These are phyloP conservation scores for Ryuthela nishihirai DNA, from an alignment of 2,888 invertebrate species.

Conservation along the genomic window DNA sequence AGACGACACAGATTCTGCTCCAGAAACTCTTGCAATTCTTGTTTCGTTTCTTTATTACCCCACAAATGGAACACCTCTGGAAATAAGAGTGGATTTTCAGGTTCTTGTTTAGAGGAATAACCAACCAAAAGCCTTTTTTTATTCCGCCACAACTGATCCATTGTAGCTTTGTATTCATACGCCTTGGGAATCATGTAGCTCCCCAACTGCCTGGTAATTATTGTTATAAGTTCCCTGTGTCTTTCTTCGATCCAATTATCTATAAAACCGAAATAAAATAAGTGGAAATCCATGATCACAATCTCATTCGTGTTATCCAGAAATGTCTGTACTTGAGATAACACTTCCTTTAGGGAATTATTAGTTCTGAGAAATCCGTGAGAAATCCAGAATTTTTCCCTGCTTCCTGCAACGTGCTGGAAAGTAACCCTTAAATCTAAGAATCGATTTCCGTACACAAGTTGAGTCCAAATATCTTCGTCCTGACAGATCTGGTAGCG, in stretches of 20 bases:
- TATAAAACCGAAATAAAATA: slow-evolving; percentile 59
- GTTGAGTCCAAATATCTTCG: slow-evolving; percentile 73
- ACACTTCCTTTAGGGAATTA: slow-evolving; percentile 42
- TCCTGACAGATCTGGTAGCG: slow-evolving; percentile 61
- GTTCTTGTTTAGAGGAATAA: slow-evolving; percentile 57
- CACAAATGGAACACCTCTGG: slow-evolving; percentile 49
- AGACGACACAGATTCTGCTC: slow-evolving; percentile 39
- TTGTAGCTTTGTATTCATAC: slow-evolving; percentile 55
- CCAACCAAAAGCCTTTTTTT: slow-evolving; percentile 60
- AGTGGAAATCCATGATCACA: slow-evolving; percentile 73
- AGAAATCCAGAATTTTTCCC: slow-evolving; percentile 44
- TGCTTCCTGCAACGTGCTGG: slow-evolving; percentile 26
- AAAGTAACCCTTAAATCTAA: slow-evolving; percentile 40
- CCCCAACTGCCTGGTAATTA: slow-evolving; percentile 58
- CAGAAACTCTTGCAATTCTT: slow-evolving; percentile 58
- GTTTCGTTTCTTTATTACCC: slow-evolving; percentile 61
- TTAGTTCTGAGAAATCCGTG: slow-evolving; percentile 43
- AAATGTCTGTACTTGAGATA: slow-evolving; percentile 65
- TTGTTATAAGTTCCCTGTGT: slow-evolving; percentile 58
- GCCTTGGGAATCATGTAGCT: slow-evolving; percentile 58
- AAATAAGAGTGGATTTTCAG: slow-evolving; percentile 21
- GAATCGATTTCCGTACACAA: slow-evolving; percentile 72
- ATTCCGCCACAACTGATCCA: slow-evolving; percentile 59
- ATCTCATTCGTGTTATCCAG: slow-evolving; percentile 53
- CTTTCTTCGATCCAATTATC: slow-evolving; percentile 46